Base-by-base conservation (phyloP, 1,140 invertebrate genomes). In the Euglossa dilemma region DNA sequence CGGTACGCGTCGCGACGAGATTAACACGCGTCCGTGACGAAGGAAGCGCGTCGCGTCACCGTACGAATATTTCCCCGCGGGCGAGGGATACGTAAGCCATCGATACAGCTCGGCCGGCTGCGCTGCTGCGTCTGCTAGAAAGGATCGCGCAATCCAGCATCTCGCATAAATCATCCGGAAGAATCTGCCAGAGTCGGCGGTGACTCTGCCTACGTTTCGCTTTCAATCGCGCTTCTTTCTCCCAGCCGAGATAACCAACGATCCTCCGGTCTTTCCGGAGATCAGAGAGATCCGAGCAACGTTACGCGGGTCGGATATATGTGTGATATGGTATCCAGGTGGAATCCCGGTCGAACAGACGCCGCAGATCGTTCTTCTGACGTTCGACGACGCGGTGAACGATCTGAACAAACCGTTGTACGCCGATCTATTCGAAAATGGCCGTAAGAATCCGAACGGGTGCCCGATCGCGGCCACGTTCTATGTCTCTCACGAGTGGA, bases 401-500 rank as follows among this genome's bases (percentile, higher is more conserved):
- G 98, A 99, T 94, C 95, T 99, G 76, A 99, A 99, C 95, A 98
- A 98, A 94, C 97, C 97, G 90, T 95, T 98, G 64, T 99, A 99
- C 93, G 94, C 95, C 84, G 98, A 98, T 93, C 94, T 99, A 25
- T 98, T 99, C 93, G 97, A 98, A 92, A 97, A 97, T 90, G 97
- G 97, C 69, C 95, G 98, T 88, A 96, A 96, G 74, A 99, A 99
- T 94, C 98, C 98, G 14, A 99, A 99, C 94, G 98, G 98, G 50
- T 99, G 98, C 93, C 98, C 98, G 2, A 99, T 99, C 87, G 95
- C 97, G 43, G 98, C 98, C 56, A 99, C 99, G 43, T 99, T 99
- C 95, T 99, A 99, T 94, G 98, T 99, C 28, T 99, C 98, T 69
- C 98, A 99, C 93, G 98, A 99, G 94, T 99, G 98, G 97, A 99